Conservation (phyloP, 2,113 vertebrate genomes). For the Gambusia holbrooki region DNA sequence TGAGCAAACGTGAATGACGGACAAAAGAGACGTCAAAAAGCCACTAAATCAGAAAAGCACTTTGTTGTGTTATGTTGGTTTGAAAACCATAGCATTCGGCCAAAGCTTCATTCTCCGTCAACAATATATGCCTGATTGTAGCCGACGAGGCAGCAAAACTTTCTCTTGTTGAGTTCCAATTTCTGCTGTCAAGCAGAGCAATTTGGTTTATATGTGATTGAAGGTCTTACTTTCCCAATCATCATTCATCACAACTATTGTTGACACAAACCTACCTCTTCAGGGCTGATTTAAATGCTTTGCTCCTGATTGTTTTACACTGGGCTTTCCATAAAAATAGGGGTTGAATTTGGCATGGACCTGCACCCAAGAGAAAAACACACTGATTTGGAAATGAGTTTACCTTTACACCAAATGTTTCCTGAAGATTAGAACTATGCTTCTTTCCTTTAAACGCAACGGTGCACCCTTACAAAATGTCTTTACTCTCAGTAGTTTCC, state of each 20-base stretch:
- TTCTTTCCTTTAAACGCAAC: not conserved
- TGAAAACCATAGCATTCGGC: not conserved
- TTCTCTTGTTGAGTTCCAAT: slow-evolving; percentile 25
- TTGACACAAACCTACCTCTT: slow-evolving; percentile 8
- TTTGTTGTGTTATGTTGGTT: slow-evolving; percentile 22
- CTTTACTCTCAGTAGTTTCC: too few relatives aligned
- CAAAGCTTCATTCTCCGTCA: not conserved
- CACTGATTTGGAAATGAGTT: not conserved
- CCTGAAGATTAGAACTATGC: not conserved
- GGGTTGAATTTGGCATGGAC: not conserved
- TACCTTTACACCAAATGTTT: not conserved
- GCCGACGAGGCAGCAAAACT: slow-evolving; percentile 13
- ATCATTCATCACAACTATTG: slow-evolving; percentile 24
- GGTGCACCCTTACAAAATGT: not conserved
- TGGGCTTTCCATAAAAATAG: not conserved
- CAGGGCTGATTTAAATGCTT: slow-evolving; percentile 20
- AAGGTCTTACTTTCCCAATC: slow-evolving; percentile 18
- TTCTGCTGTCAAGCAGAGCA: slow-evolving; percentile 16
- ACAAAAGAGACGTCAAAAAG: slow-evolving; percentile 16
- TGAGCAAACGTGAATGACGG: slow-evolving; percentile 31
- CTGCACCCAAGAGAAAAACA: not conserved
- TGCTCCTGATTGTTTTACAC: slow-evolving; percentile 1
- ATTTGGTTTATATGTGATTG: slow-evolving; percentile 26
- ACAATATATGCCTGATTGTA: slow-evolving; percentile 27
- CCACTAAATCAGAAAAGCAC: slow-evolving; percentile 2